A percentile compares a stretch with the other conserved stretches of the same genome.
Evolutionary conservation across 2,113 vertebrate species (phyloP).

Genomic region (Hiodon alosoides): DNA sequence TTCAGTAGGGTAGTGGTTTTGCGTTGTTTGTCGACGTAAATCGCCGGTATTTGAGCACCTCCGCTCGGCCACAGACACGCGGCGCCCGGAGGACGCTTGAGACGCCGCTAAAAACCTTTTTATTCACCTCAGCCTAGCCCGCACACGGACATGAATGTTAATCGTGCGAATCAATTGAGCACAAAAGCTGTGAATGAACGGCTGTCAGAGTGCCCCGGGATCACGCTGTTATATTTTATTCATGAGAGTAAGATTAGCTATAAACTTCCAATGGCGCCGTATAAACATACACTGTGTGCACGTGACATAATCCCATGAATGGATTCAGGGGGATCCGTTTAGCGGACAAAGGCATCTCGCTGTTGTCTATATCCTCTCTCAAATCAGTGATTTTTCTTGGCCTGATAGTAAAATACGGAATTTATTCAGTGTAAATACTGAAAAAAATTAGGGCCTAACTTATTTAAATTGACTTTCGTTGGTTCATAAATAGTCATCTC

Average conservation of each 20-base stretch:
- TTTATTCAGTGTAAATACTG: no score
- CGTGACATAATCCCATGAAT: no score
- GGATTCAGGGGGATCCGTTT: no score
- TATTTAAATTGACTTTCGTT: no score
- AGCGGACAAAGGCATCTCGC: no score
- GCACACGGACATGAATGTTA: conserved; percentile 42
- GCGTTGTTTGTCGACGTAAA: neutral
- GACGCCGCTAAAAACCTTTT: neutral
- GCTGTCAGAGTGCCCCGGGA: conserved; percentile 29
- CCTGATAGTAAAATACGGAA: no score
- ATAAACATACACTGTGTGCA: conserved; percentile 21
- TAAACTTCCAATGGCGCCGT: conserved; percentile 32
- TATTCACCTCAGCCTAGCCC: neutral
- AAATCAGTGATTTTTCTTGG: no score
- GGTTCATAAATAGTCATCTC: no score
- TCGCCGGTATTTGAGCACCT: neutral
- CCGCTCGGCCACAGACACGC: neutral
- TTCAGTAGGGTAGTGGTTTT: neutral
- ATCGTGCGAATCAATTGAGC: conserved; percentile 42
- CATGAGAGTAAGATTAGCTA: conserved; percentile 51
- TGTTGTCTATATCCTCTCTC: no score
- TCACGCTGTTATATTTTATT: conserved; percentile 49
- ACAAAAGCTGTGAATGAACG: conserved; percentile 48
- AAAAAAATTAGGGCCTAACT: no score
- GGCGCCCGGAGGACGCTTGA: neutral